phyloP scores from a whole-genome alignment of 2,888 invertebrate genomes.

The Aphrophora alni region DNA sequence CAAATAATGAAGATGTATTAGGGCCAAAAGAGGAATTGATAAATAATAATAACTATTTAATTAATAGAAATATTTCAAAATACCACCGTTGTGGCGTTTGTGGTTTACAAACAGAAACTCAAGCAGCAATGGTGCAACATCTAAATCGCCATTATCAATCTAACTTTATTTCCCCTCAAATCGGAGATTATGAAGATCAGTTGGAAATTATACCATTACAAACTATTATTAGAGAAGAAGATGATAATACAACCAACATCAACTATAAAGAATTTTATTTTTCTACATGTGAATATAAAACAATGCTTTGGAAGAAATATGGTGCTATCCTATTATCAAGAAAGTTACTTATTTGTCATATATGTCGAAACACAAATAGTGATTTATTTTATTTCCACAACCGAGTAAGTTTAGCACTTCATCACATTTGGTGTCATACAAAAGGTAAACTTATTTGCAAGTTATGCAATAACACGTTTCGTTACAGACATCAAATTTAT shows the following conservation, averaged over 20 bases:
- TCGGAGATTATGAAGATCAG: constrained; percentile 17
- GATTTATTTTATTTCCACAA: neutral
- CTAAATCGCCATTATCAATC: constrained; percentile 25
- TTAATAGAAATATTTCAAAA: neutral
- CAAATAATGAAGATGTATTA: neutral
- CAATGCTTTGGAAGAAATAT: constrained; percentile 16
- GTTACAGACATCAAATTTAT: constrained; percentile 23
- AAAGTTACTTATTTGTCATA: constrained; percentile 10
- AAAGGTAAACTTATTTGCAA: constrained; percentile 15
- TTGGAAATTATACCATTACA: constrained; percentile 16
- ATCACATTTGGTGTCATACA: constrained; percentile 19
- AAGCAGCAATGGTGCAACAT: constrained; percentile 20
- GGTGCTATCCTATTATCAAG: neutral
- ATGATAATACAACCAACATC: neutral
- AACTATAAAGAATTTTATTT: neutral
- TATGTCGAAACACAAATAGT: constrained; percentile 14
- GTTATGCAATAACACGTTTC: constrained; percentile 16
- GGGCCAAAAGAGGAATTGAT: neutral
- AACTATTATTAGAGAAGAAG: constrained; percentile 21
- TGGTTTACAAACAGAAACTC: constrained; percentile 23
- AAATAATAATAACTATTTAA: neutral
- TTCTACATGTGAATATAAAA: neutral
- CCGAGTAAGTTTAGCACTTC: constrained; percentile 7
- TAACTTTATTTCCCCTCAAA: neutral
- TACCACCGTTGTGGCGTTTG: constrained; percentile 4